A percentile compares a stretch with the other conserved stretches of the same genome.
Evolutionary conservation across 2,797 vertebrate genomes (phyloP).

Genomic region (Percopsis omiscomaycus): DNA sequence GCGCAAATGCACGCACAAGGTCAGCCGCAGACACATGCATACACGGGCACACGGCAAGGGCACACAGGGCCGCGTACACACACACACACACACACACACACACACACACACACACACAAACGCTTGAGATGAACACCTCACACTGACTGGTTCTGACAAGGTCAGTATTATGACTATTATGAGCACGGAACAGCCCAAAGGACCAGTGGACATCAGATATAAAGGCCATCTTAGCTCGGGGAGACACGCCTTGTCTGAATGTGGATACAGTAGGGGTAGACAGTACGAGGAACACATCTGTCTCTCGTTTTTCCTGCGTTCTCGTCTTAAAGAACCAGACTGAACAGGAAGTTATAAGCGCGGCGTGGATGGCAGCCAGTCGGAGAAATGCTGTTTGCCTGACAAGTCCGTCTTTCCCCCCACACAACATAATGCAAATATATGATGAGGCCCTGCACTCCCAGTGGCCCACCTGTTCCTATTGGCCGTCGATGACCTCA

Average conservation of each 20-base stretch:
- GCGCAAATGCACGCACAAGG: neutral
- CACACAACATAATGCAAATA: constrained; percentile 8
- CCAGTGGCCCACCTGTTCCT: constrained; percentile 25
- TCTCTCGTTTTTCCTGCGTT: neutral
- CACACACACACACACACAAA: neutral
- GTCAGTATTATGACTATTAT: constrained; percentile 50
- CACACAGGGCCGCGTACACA: neutral
- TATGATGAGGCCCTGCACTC: neutral
- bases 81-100: neutral
- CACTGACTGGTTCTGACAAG: constrained; percentile 55
- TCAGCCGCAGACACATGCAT: neutral
- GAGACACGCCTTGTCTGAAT: too few relatives aligned
- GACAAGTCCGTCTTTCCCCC: neutral
- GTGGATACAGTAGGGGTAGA: too few relatives aligned
- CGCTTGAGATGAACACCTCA: constrained; percentile 19
- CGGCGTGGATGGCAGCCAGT: constrained; percentile 19
- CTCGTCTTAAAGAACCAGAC: constrained; percentile 25
- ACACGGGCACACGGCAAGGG: neutral
- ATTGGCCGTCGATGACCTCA: constrained; percentile 18
- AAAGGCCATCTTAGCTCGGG: too few relatives aligned
- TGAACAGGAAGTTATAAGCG: constrained; percentile 29
- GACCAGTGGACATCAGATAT: constrained; percentile 9
- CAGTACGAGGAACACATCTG: too few relatives aligned
- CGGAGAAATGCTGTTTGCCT: neutral
- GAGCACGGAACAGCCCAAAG: constrained; percentile 28